Percentiles rank a stretch among this genome's conserved stretches.
phyloP scores from a whole-genome alignment of 2,888 invertebrate species.

The Corbicula japonica region DNA sequence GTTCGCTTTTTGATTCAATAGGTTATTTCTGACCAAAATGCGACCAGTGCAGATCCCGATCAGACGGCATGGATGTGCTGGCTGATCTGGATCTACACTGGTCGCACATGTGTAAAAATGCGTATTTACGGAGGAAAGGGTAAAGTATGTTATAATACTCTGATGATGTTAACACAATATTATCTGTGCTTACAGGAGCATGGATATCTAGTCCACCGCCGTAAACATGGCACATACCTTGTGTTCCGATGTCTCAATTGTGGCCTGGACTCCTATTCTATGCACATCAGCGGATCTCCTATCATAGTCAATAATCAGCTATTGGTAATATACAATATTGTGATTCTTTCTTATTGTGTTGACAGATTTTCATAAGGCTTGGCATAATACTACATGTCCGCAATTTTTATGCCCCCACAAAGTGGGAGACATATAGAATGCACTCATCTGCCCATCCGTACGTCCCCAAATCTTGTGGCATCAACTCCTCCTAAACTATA shows the following conservation, averaged over 20 bases:
- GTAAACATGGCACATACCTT: slow-evolving; percentile 69
- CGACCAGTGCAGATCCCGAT: neutral
- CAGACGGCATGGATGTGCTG: neutral
- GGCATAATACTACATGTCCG: neutral
- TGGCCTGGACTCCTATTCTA: slow-evolving; percentile 74
- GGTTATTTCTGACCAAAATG: neutral
- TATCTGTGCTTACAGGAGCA: slow-evolving; percentile 68
- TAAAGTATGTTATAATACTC: neutral
- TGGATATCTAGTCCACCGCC: slow-evolving; percentile 71
- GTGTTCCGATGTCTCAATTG: slow-evolving; percentile 77
- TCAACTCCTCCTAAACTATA: too few species aligned
- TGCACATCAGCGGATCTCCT: slow-evolving; percentile 47
- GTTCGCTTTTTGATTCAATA: neutral
- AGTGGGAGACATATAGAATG: neutral
- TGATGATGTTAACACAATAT: neutral
- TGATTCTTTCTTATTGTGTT: neutral
- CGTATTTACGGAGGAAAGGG: neutral
- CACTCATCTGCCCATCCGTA: too few species aligned
- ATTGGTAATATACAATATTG: slow-evolving; percentile 57
- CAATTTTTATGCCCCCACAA: neutral
- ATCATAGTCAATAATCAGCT: slow-evolving; percentile 63
- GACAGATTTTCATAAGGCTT: neutral
- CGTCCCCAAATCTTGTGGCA: too few species aligned
- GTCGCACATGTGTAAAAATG: neutral
- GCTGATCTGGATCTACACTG: neutral